Evolutionary conservation across 2,888 invertebrate species (phyloP).

Genomic region (Entomobrya proxima): DNA sequence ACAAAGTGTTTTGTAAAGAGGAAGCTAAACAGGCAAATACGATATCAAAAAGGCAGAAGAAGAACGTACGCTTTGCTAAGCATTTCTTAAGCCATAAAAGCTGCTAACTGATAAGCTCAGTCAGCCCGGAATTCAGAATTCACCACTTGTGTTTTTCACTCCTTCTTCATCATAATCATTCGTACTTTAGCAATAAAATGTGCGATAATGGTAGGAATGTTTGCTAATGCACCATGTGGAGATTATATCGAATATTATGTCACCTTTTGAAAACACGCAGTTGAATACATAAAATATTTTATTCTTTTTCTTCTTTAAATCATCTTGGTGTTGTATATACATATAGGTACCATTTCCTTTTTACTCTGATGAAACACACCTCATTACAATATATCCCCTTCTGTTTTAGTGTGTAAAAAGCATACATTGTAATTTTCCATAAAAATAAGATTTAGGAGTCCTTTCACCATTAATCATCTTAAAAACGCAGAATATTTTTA

Average conservation of each 20-base stretch:
- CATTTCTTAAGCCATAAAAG: background rate
- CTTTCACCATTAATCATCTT: conserved; percentile 41
- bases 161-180: background rate
- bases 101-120: conserved; percentile 22
- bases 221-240: conserved; percentile 22
- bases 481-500: conserved; percentile 36
- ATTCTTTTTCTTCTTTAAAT: background rate
- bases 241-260: conserved; percentile 10
- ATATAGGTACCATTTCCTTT: background rate
- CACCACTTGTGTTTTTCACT: too few species aligned
- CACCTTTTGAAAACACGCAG: background rate
- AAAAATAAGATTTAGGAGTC: conserved; percentile 32
- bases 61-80: too few species aligned
- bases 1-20: background rate
- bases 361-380: background rate
- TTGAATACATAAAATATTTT: background rate
- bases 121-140: background rate
- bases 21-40: too few species aligned
- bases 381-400: too few species aligned
- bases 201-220: conserved; percentile 11
- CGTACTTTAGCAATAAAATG: conserved; percentile 28
- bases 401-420: too few species aligned
- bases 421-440: background rate
- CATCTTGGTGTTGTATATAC: background rate
- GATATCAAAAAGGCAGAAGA: background rate